Conservation (phyloP, 2,113 vertebrate species). For the Apeltes quadracus region DNA sequence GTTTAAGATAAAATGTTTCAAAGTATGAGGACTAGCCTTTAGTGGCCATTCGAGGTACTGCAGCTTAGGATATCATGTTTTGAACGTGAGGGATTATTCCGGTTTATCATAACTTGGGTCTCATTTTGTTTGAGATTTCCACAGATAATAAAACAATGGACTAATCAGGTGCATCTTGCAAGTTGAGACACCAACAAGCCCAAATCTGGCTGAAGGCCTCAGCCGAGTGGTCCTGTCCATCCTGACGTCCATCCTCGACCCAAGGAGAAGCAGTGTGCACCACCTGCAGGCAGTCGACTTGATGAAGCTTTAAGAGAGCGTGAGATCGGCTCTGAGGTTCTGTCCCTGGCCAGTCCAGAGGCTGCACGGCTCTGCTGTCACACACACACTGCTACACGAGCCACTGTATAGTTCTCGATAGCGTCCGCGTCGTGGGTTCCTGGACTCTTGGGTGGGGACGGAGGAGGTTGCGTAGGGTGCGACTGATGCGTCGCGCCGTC, state of each 20-base stretch:
- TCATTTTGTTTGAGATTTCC: background rate
- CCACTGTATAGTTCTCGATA: conserved; percentile 68
- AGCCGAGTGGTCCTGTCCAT: background rate
- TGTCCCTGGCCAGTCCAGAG: conserved; percentile 14
- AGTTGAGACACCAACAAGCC: background rate
- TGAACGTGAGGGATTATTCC: background rate
- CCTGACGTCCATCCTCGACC: background rate
- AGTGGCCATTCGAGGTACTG: conserved; percentile 7
- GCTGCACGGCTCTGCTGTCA: conserved; percentile 26
- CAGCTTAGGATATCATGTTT: background rate
- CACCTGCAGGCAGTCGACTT: background rate
- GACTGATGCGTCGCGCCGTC: conserved; percentile 22
- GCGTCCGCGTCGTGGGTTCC: background rate
- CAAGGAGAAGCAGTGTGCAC: background rate
- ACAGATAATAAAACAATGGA: background rate
- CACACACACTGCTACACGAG: conserved; percentile 47
- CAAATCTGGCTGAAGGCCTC: too few relatives aligned
- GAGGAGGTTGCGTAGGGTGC: conserved; percentile 15
- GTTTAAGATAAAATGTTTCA: too few relatives aligned
- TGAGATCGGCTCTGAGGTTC: background rate
- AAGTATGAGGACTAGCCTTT: background rate
- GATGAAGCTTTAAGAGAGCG: too few relatives aligned
- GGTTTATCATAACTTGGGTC: background rate
- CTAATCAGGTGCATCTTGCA: background rate
- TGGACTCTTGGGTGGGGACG: conserved; percentile 22